Evolutionary conservation across 1,140 invertebrate genomes (phyloP).

Genomic region (Plectrocnemia conspersa): DNA sequence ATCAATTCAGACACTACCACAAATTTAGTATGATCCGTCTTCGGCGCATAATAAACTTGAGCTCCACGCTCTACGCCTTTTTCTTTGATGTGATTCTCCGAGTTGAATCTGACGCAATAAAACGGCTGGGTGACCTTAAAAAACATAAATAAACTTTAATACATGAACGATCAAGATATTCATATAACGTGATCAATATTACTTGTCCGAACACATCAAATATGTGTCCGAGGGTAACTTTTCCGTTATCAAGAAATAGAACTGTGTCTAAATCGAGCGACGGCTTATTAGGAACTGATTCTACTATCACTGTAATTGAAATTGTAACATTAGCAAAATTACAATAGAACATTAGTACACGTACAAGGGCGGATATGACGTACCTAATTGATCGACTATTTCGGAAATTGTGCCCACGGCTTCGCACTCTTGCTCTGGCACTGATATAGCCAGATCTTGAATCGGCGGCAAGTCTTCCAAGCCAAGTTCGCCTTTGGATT

Average conservation of each 20-base stretch:
- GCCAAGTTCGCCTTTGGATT: slow-evolving; percentile 46
- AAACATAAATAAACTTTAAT: background rate
- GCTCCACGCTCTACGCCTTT: slow-evolving; percentile 60
- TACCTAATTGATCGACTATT: slow-evolving; percentile 69
- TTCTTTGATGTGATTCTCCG: slow-evolving; percentile 63
- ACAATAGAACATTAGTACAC: background rate
- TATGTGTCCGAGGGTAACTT: slow-evolving; percentile 68
- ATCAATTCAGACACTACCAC: slow-evolving; percentile 69
- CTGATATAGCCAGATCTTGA: slow-evolving; percentile 73
- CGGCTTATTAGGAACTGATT: slow-evolving; percentile 62
- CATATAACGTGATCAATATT: slow-evolving; percentile 9
- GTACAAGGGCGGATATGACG: slow-evolving; percentile 34
- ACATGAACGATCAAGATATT: background rate
- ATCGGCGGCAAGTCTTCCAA: slow-evolving; percentile 76
- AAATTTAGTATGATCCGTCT: slow-evolving; percentile 66
- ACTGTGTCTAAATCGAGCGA: slow-evolving; percentile 80
- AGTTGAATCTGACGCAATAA: slow-evolving; percentile 81
- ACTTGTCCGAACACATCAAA: slow-evolving; percentile 86
- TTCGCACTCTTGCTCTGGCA: slow-evolving; percentile 68
- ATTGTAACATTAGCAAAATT: too few species aligned
- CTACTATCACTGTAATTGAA: slow-evolving; percentile 70
- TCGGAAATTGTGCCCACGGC: slow-evolving; percentile 68
- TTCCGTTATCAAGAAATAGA: slow-evolving; percentile 71
- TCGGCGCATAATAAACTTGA: slow-evolving; percentile 75
- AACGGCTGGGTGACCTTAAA: slow-evolving; percentile 69